Percentiles rank a stretch among this genome's conserved stretches.
These are phyloP conservation scores for Zalophus californianus DNA, from an alignment of 2,797 vertebrate species.

Conservation along the genomic window DNA sequence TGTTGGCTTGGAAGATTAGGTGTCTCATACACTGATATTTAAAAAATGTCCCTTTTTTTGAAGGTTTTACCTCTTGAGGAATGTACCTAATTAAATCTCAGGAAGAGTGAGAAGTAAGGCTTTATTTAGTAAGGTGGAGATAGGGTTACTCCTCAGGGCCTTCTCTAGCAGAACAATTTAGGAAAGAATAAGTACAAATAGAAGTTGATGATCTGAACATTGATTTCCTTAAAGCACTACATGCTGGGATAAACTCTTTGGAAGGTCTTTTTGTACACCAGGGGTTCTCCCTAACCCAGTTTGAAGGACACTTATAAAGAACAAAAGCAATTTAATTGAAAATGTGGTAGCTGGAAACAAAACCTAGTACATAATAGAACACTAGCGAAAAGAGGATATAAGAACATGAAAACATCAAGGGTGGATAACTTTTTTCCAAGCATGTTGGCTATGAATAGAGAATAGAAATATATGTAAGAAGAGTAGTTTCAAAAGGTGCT, in stretches of 20 bases:
- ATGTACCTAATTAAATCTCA: conserved; percentile 40
- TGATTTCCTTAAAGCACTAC: conserved; percentile 57
- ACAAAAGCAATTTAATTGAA: conserved; percentile 13
- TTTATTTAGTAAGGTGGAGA: conserved; percentile 56
- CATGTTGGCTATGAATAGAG: not conserved
- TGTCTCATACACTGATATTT: not conserved
- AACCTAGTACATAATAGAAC: not conserved
- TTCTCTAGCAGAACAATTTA: not conserved
- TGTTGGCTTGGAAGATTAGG: not conserved
- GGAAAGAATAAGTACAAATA: conserved; percentile 40
- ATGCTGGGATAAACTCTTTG: conserved; percentile 46
- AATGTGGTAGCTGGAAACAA: not conserved
- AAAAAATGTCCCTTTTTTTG: not conserved
- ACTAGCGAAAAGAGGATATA: not conserved
- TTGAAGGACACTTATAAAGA: conserved; percentile 13
- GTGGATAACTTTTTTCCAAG: not conserved
- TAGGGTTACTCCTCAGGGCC: not conserved
- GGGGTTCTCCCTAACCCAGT: not conserved
- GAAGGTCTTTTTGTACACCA: conserved; percentile 32
- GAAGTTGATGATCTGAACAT: conserved; percentile 57
- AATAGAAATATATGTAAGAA: not conserved
- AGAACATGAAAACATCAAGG: not conserved
- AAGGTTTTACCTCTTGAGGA: conserved; percentile 38
- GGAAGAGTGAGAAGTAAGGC: not conserved
- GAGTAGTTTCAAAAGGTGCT: not conserved